Base-by-base conservation (phyloP, 2,113 vertebrate genomes). In the Glaucomys volans region DNA sequence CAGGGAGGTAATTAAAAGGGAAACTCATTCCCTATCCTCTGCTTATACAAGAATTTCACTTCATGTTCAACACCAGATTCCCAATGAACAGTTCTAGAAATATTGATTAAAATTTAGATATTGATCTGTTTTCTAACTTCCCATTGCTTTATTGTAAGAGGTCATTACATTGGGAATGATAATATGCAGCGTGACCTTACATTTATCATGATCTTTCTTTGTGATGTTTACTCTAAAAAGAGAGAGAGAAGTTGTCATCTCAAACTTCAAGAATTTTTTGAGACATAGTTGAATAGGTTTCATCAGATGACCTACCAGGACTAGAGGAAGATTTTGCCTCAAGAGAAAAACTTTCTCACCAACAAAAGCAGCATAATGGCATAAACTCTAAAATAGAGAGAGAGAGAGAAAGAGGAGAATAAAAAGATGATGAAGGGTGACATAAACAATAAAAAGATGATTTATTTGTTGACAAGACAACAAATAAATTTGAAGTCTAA, bases 101-200 rank as follows among this genome's bases (percentile, higher is more conserved):
- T 94, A 92, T 54, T 79, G 44, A 94, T 90, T 92, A 93, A 90
- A 75, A 90, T 86, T 90, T 92, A 94, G 76, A 85, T 90, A 84
- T 57, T 71, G 66, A 80, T 96, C 64, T 92, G 24, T n/a, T 91
- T 87, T 79, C n/a, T 91, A 81, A 92, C 35, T 75, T 91, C 35
- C 30, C 30, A 57, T 80, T 72, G 84, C 50, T 80, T n/a, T 40
- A 77, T 81, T 84, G 35, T 12, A 90, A 95, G 67, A 87, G 52
- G 37, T 75, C 50, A 85, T 37, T 87, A 24, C 40, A 50, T 20
- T 75, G 50, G 86, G 42, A 93, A 90, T 90, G 54, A 83, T 22
- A 79, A 40, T 75, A 32, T 80, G 57, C 80, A 81, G 74, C 91
- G 22, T 75, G 66, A 85, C 40, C 71, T 89, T 97, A 93, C 20